These are phyloP conservation scores for Arnoldichthys spilopterus DNA, from an alignment of 2,797 vertebrate species.

Conservation along the genomic window DNA sequence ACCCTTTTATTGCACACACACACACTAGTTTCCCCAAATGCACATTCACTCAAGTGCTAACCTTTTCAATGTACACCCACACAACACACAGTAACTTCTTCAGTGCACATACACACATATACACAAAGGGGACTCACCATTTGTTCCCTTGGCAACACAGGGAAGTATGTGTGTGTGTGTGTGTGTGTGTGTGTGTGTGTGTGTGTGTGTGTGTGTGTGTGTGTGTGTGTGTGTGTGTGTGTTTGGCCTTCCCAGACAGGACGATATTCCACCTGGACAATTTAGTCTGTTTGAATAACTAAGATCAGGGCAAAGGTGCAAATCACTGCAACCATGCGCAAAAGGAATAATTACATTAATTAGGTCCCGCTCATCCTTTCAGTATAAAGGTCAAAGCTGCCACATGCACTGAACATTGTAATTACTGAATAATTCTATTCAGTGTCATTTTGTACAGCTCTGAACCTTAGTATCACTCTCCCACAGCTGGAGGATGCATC, in stretches of 20 bases:
- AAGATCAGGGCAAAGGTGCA: slow-evolving; percentile 1
- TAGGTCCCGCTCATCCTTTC: slow-evolving; percentile 4
- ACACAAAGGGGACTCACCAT: no score
- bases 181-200: no score
- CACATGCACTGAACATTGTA: neutral
- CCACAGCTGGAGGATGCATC: no score
- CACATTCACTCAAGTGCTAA: no score
- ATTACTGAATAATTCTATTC: slow-evolving; percentile 27
- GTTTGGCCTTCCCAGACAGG: neutral
- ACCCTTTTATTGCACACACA: no score
- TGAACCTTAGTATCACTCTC: neutral
- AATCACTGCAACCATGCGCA: slow-evolving; percentile 8
- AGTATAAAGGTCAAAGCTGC: slow-evolving; percentile 17
- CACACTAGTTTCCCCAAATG: no score
- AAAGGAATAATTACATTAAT: slow-evolving; percentile 30
- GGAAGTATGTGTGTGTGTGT: no score
- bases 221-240: slow-evolving; percentile 12
- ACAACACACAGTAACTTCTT: no score
- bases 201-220: no score
- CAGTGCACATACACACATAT: neutral
- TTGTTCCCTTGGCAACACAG: no score
- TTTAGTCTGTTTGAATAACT: neutral
- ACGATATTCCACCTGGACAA: slow-evolving; percentile 20
- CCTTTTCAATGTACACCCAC: no score
- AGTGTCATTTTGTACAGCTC: neutral